Evolutionary conservation across 2,113 vertebrate genomes (phyloP), one percentile per base, ranked within the genome.

Genomic region (Perca flavescens): DNA sequence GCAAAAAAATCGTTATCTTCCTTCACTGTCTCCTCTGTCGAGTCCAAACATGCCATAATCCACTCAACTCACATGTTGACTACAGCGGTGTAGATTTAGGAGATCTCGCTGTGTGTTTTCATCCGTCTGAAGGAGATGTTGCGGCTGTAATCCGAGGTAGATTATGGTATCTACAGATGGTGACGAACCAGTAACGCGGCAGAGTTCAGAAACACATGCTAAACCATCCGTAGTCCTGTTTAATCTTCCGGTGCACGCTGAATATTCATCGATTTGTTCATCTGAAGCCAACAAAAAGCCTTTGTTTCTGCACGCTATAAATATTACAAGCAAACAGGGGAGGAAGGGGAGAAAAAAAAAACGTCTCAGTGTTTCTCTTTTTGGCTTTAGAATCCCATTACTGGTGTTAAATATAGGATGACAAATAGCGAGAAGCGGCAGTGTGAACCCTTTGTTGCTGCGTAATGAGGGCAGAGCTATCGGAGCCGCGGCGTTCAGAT

Each of bases 151-250:
- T 90, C 87, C 72, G 19, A 74, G 67, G 52, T 79, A 84, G 88
- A 93, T 92, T 90, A 90, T 75, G 25, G 70, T 75, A 70, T 87
- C 87, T 87, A 68, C 88, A 88, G 77, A 89, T 81, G 79, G 62
- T 76, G 71, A 82, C 25, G 46, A 90, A 85, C 77, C 81, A 87
- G 79, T 85, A 80, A 74, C 0, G 22, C 22, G 3, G 56, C 21
- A 49, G 43, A 83, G 70, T 73, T 88, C 81, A 77, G 67, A 86
- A 7, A 65, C 16, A 62, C 61, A 65, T 3, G 25, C 79, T 68
- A 85, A 83, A 25, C 34, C 84, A 50, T 52, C 54, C 31, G 19
- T 63, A 69, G 80, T 69, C 83, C 75, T 43, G 43, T 34, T 53
- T 91, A 88, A 92, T 86, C 88, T 73, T 52, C 25, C 22, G 21